Percentiles rank a stretch among this genome's conserved stretches.
Evolutionary conservation across 2,888 invertebrate genomes (phyloP).

Genomic region (Lycophotia porphyrea): DNA sequence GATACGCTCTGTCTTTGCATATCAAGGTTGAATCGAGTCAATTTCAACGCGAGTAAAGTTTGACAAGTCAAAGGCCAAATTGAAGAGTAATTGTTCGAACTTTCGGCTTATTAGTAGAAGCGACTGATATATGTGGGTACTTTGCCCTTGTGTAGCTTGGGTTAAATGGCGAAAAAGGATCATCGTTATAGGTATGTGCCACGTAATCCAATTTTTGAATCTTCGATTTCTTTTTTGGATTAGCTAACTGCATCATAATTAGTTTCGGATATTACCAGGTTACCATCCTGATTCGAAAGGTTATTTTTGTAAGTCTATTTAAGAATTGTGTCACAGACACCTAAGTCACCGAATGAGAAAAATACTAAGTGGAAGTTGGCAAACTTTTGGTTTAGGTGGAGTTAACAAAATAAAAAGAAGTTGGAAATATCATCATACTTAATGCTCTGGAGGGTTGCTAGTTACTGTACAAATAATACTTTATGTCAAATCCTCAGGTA

Average conservation of each 20-base stretch:
- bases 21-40: constrained; percentile 26
- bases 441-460: constrained; percentile 54
- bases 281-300: background rate
- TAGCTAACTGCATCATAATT: background rate
- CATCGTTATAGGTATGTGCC: background rate
- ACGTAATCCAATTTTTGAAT: background rate
- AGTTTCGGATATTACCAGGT: background rate
- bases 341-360: constrained; percentile 12
- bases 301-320: background rate
- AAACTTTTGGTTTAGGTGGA: constrained; percentile 43
- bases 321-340: background rate
- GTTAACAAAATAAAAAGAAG: constrained; percentile 47
- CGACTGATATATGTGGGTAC: constrained; percentile 8
- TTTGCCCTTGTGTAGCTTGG: constrained; percentile 10
- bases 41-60: constrained; percentile 43
- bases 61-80: constrained; percentile 45
- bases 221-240: background rate
- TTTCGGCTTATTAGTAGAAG: constrained; percentile 39
- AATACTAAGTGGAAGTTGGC: constrained; percentile 12
- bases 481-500: constrained; percentile 57
- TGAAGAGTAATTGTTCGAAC: constrained; percentile 47
- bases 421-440: constrained; percentile 53
- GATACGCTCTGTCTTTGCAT: constrained; percentile 24
- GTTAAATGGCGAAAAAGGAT: background rate
- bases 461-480: constrained; percentile 51